phyloP scores from a whole-genome alignment of 2,113 vertebrate genomes.

The Arenaria interpres region DNA sequence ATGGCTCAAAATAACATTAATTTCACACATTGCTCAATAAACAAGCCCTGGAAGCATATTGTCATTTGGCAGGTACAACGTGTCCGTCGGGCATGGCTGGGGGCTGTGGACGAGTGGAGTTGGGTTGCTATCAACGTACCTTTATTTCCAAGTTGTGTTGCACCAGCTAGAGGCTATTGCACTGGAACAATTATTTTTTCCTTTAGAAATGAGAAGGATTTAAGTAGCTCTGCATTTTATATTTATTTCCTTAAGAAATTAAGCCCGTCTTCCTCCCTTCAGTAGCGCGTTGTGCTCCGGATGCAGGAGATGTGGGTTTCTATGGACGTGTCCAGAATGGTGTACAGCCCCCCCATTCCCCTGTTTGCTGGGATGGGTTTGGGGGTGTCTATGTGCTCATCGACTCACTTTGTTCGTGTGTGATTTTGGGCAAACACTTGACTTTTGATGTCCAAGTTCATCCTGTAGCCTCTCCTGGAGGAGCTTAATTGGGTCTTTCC shows the following conservation, averaged over 20 bases:
- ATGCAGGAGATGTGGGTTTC: not conserved
- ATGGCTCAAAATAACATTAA: not conserved
- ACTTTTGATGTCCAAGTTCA: fast-evolving
- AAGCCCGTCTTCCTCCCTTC: fast-evolving
- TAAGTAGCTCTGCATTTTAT: not conserved
- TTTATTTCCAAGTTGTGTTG: not conserved
- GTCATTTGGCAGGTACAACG: not conserved
- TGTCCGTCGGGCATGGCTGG: not conserved
- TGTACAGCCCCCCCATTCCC: not conserved
- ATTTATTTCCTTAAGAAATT: not conserved
- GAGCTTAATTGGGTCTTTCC: not conserved
- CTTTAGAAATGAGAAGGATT: not conserved
- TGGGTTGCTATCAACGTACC: not conserved
- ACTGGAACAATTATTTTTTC: not conserved
- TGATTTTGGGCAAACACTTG: not conserved
- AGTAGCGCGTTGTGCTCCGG: fast-evolving
- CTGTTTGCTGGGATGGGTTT: not conserved
- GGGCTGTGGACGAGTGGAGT: not conserved
- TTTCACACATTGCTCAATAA: not conserved
- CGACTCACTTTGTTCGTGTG: fast-evolving
- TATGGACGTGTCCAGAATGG: fast-evolving
- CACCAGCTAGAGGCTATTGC: not conserved
- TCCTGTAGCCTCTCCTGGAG: not conserved
- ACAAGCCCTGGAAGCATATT: fast-evolving
- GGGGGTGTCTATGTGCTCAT: not conserved